phyloP scores from a whole-genome alignment of 92 coral and sea anemone genomes.

The Phenganax marumi region DNA sequence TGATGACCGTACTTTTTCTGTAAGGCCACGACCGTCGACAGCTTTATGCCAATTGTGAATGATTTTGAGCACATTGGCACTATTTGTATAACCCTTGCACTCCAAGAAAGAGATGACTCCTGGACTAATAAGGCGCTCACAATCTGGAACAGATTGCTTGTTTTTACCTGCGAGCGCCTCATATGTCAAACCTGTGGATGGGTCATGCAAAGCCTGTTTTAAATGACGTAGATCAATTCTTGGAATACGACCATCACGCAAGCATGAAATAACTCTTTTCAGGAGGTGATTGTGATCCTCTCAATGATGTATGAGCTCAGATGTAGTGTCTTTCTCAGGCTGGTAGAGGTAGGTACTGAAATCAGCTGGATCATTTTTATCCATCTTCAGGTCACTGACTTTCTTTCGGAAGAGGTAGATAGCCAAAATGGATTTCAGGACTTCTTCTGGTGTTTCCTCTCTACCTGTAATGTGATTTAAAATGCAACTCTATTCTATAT shows the following conservation, averaged over 20 bases:
- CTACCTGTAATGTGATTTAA: slow-evolving; percentile 23
- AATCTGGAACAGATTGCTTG: too few species aligned
- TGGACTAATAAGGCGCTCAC: slow-evolving; percentile 59
- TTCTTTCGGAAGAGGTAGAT: slow-evolving; percentile 58
- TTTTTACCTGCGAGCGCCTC: slow-evolving; percentile 74
- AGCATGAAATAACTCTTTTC: slow-evolving; percentile 42
- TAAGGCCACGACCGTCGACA: slow-evolving; percentile 67
- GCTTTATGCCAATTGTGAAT: slow-evolving; percentile 78
- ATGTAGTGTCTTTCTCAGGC: slow-evolving; percentile 59
- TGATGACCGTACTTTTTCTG: slow-evolving; percentile 38
- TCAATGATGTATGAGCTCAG: slow-evolving; percentile 31
- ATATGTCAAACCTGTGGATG: slow-evolving; percentile 64
- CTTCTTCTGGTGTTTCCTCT: slow-evolving; percentile 50
- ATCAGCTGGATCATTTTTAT: slow-evolving; percentile 56
- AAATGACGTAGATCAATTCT: slow-evolving; percentile 50
- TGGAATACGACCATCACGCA: slow-evolving; percentile 63
- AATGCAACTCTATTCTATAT: background rate
- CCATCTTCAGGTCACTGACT: slow-evolving; percentile 40
- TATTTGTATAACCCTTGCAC: slow-evolving; percentile 39
- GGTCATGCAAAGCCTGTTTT: slow-evolving; percentile 57
- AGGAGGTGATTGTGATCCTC: slow-evolving; percentile 69
- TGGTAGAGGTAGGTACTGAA: slow-evolving; percentile 57
- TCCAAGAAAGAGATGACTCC: slow-evolving; percentile 58
- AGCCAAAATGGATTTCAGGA: slow-evolving; percentile 60
- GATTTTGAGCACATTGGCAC: slow-evolving; percentile 39